Evolutionary conservation across 2,113 vertebrate genomes (phyloP).

Genomic region (Xenus cinereus): DNA sequence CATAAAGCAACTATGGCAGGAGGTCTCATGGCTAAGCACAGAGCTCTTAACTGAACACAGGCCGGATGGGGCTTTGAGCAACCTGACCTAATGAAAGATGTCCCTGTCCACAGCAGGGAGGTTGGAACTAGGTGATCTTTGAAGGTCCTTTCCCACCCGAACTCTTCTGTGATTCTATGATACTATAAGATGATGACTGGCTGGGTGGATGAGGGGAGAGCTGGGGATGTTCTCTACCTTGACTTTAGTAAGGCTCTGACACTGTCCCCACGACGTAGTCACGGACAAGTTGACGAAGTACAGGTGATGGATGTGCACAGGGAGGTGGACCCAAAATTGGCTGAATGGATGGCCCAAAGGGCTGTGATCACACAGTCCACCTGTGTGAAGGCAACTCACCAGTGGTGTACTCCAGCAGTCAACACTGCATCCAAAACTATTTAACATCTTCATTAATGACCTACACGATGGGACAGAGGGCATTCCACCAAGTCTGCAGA

Average conservation of each 20-base stretch:
- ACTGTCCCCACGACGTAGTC: not conserved
- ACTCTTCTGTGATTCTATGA: not conserved
- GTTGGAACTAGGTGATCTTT: not conserved
- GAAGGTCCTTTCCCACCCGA: not conserved
- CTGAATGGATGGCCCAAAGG: not conserved
- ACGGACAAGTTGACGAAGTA: not conserved
- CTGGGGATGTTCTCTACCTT: not conserved
- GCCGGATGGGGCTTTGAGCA: not conserved
- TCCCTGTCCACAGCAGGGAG: not conserved
- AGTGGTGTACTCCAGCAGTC: not conserved
- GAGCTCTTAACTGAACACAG: not conserved
- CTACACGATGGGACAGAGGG: not conserved
- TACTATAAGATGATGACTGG: not conserved
- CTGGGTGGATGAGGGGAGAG: not conserved
- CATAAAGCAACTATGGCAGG: not conserved
- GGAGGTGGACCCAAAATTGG: not conserved
- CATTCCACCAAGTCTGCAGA: not conserved
- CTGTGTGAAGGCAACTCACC: too few relatives aligned
- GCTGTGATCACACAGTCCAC: not conserved
- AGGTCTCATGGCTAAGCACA: not conserved
- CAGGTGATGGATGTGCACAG: not conserved
- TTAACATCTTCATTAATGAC: not conserved
- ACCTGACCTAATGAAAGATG: not conserved
- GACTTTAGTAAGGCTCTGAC: not conserved
- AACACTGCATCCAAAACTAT: not conserved